Evolutionary conservation across 2,113 vertebrate species (phyloP).

Genomic region (Sporophila hypoxantha): DNA sequence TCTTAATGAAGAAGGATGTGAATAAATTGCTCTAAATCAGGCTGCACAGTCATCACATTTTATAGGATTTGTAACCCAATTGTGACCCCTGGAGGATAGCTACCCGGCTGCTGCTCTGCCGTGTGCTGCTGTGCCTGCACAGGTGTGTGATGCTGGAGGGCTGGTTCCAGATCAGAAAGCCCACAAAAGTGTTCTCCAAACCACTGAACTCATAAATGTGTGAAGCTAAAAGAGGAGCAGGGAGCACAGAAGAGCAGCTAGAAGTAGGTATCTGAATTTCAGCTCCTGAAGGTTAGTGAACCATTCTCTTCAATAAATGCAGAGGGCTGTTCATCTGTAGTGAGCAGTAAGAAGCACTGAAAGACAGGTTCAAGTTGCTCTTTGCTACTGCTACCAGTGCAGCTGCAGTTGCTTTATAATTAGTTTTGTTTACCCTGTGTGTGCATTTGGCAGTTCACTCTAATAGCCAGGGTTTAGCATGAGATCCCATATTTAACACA

Average conservation of each 20-base stretch:
- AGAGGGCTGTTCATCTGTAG: background rate
- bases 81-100: constrained; percentile 77
- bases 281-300: background rate
- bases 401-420: background rate
- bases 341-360: background rate
- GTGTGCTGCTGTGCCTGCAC: background rate
- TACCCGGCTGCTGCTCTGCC: constrained; percentile 2
- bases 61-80: constrained; percentile 67
- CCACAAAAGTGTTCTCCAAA: background rate
- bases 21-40: constrained; percentile 63
- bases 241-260: background rate
- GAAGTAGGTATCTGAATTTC: background rate
- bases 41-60: constrained; percentile 40
- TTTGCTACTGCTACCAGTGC: background rate
- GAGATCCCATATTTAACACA: background rate
- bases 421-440: background rate
- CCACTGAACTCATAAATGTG: background rate
- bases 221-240: background rate
- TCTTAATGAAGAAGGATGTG: constrained; percentile 71
- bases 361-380: background rate
- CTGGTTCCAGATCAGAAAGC: background rate
- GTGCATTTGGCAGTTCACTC: background rate
- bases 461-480: background rate
- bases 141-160: background rate
- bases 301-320: background rate